Evolutionary conservation across 2,888 invertebrate genomes (phyloP), one percentile per base, ranked within the genome.

Genomic region (Ormyrus rosae): DNA sequence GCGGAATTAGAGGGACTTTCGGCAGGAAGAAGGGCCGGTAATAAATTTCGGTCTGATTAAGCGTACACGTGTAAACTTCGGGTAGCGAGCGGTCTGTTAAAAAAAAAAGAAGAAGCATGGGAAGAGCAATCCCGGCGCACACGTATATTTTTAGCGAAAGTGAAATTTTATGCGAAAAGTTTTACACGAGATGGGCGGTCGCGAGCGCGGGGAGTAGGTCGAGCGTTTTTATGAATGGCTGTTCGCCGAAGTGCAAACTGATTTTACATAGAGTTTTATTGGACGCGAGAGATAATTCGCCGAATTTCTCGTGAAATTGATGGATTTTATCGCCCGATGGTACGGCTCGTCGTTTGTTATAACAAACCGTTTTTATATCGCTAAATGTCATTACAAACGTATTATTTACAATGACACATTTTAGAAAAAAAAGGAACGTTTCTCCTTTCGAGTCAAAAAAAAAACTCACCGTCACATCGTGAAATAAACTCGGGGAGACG

Each of bases 121-220:
- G 75, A 64, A 46, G 65, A 65, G 58, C 50, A 53, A 64, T 50
- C 8, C 8, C 48, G 7, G 46, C 55, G 8, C 13, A 4, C 13
- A 4, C 34, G 4, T 34, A 34, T 34, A 69, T n/a, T 77, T 58
- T 53, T 8, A 10, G 46, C 11, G 46, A 9, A 68, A 69, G 60
- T 58, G 81, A 9, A 74, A 53, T 78, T 81, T 81, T 67, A 67
- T 55, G 63, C 50, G 78, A 11, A 65, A 74, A 65, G 56, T 61
- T 81, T 71, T 19, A 51, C n/a, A 48, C 19, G 70, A 45, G 50
- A 10, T 56, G 55, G 2, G 11, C 34, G 65, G 11, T 10, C 5
- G 13, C 58, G 64, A 11, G 61, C 46, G 13, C 46, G 13, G 9
- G 34, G 60, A 34, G 34, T 34, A 34, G 34, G 34, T 34, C 34